A percentile compares a stretch with the other conserved stretches of the same genome.
phyloP scores from a whole-genome alignment of 2,888 invertebrate species.

The Encarsia formosa region DNA sequence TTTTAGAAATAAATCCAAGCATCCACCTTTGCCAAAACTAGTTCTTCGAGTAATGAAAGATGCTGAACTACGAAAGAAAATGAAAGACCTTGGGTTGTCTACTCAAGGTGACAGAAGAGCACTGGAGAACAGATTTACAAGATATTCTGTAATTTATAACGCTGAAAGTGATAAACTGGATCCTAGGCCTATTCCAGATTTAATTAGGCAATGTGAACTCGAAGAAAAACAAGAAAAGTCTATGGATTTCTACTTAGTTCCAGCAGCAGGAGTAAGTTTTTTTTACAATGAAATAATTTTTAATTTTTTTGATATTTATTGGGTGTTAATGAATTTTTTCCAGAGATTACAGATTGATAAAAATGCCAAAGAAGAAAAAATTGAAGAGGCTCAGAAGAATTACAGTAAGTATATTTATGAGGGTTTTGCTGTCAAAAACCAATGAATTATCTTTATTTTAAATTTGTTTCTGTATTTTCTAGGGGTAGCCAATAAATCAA shows the following conservation, averaged over 20 bases:
- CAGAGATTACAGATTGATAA: conserved; percentile 43
- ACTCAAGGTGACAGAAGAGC: conserved; percentile 50
- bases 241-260: conserved; percentile 26
- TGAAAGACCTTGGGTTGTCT: conserved; percentile 52
- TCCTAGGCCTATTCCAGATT: conserved; percentile 48
- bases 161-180: conserved; percentile 52
- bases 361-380: conserved; percentile 45
- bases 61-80: conserved; percentile 48
- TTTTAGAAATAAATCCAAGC: conserved; percentile 31
- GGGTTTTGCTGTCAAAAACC: not conserved
- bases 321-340: conserved; percentile 19
- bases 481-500: conserved; percentile 46
- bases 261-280: conserved; percentile 6
- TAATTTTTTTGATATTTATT: not conserved
- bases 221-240: conserved; percentile 48
- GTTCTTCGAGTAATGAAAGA: conserved; percentile 54
- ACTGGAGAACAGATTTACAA: conserved; percentile 46
- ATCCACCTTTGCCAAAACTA: conserved; percentile 53
- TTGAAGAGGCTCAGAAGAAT: conserved; percentile 48
- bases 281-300: not conserved
- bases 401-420: conserved; percentile 49
- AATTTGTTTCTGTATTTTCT: conserved; percentile 1
- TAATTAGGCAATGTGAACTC: conserved; percentile 48
- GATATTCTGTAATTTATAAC: conserved; percentile 49
- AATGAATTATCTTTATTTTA: too few relatives aligned